Evolutionary conservation across 2,113 vertebrate species (phyloP), one percentile per base, ranked within the genome.

Genomic region (Chaetorhynchus papuensis): DNA sequence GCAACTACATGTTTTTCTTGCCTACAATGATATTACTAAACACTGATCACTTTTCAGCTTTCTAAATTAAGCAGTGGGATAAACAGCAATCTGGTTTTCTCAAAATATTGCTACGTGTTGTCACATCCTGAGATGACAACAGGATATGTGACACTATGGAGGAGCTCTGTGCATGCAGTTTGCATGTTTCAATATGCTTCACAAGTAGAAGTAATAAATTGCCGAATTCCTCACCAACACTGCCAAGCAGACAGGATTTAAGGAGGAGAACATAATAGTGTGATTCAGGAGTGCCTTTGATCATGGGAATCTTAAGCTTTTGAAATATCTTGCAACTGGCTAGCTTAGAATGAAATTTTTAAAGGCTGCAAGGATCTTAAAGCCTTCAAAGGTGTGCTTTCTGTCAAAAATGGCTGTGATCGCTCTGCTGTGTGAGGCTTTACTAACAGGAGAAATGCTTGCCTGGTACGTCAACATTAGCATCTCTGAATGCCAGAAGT

Each of bases 231-330:
- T 95, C 92, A 75, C 90, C 83, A 92, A 75, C 60, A 49, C 75
- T 83, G 70, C 91, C 86, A 85, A 65, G 90, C 27, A 90, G 95
- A 94, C 90, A 94, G 94, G 83, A 83, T 96, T 96, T 89, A 87
- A 97, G 96, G 96, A 97, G 96, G 96, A 96, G 96, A 96, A 97
- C 86, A 87, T 97, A 97, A 96, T 96, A 76, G 96, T 50, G 89
- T 96, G 93, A 93, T 96, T 96, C 95, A 94, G 64, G 90, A 96
- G 78, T 0, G 31, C 74, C 96, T 96, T 96, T 97, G 96, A 97
- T 96, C 96, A 94, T 12, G 24, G 31, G 94, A 92, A 93, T 45
- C 89, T 96, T 92, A 89, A 94, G 89, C 94, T 97, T 97, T 97
- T 97, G 95, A 97, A 97, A 97, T 94, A 92, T 26, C 95, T 96